These are phyloP conservation scores for Macrotus californicus DNA, from an alignment of 2,113 vertebrate genomes.

Conservation along the genomic window DNA sequence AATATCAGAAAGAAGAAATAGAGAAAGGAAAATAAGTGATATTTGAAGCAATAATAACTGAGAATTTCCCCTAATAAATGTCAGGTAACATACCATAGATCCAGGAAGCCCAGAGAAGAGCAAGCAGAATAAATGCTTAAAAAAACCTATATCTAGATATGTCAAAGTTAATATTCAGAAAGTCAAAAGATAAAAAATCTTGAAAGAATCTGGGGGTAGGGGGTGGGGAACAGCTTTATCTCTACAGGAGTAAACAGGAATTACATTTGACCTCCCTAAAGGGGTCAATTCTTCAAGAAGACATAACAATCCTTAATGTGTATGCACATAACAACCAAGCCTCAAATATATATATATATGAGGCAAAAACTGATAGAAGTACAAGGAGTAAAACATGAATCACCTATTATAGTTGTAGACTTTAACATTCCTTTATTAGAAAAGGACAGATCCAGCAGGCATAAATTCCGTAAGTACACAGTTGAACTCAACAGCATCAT, in stretches of 20 bases:
- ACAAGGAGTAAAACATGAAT: neutral
- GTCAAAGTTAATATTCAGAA: neutral
- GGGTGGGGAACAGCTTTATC: neutral
- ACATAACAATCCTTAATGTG: neutral
- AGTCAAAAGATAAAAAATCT: neutral
- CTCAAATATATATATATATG: neutral
- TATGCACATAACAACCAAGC: neutral
- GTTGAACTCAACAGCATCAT: neutral
- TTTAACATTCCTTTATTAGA: neutral
- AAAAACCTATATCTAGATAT: too few relatives aligned
- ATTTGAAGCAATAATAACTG: too few relatives aligned
- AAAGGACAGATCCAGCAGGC: neutral
- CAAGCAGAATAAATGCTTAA: too few relatives aligned
- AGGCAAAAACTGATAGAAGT: neutral
- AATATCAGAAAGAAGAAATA: neutral
- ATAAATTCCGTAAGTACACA: conserved; percentile 9
- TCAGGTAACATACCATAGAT: too few relatives aligned
- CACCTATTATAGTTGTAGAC: neutral
- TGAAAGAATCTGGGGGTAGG: neutral
- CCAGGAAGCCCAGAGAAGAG: too few relatives aligned
- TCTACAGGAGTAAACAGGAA: neutral
- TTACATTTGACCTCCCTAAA: neutral
- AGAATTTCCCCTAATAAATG: too few relatives aligned
- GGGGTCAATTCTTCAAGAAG: neutral
- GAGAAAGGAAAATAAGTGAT: too few relatives aligned